Evolutionary conservation across 2,797 vertebrate genomes (phyloP).

Genomic region (Galago senegalensis): DNA sequence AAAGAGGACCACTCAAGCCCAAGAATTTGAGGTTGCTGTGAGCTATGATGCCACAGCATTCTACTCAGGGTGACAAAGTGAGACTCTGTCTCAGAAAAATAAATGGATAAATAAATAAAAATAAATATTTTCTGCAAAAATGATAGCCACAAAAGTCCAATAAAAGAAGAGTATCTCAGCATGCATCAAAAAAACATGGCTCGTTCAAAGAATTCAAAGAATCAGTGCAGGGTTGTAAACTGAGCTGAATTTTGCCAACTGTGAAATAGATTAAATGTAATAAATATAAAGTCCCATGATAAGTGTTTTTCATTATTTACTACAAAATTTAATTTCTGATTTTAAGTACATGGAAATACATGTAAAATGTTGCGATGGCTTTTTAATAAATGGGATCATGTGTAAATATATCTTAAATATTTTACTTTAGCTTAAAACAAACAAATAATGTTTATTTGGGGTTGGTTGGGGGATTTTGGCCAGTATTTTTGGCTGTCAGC

Average conservation of each 20-base stretch:
- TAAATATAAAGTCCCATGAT: slow-evolving; percentile 26
- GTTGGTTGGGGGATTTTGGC: neutral
- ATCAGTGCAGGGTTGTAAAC: neutral
- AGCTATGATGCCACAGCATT: too few relatives aligned
- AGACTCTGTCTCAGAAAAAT: too few relatives aligned
- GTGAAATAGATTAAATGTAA: slow-evolving; percentile 29
- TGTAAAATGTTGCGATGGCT: neutral
- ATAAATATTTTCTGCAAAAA: neutral
- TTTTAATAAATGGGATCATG: slow-evolving; percentile 22
- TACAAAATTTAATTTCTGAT: slow-evolving; percentile 3
- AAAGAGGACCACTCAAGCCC: too few relatives aligned
- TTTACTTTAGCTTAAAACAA: neutral
- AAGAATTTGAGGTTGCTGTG: too few relatives aligned
- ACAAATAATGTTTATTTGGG: neutral
- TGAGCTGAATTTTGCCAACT: neutral
- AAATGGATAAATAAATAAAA: too few relatives aligned
- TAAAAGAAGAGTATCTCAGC: neutral
- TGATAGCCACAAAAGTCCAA: neutral
- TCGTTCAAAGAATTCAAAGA: slow-evolving; percentile 34
- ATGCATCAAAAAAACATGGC: neutral
- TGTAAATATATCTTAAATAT: neutral
- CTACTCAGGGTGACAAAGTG: too few relatives aligned
- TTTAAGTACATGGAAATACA: slow-evolving; percentile 42
- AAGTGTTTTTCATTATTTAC: slow-evolving; percentile 21
- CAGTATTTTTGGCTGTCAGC: neutral